Conservation (phyloP, 1,140 invertebrate species). For the Nebria ingens region DNA sequence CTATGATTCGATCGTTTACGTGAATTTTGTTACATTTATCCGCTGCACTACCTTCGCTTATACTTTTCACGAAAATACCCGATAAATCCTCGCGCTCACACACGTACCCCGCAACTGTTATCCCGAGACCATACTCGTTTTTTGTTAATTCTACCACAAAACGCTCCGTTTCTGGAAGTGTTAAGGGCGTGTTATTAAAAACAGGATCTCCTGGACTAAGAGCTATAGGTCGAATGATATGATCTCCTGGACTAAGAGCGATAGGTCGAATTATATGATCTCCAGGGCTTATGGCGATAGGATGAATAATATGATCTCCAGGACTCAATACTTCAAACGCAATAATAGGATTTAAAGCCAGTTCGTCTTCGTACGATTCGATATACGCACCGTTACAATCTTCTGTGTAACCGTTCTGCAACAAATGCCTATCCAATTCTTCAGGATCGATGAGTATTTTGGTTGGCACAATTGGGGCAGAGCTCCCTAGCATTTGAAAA, state of each 20-base stretch:
- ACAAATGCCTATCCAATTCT: slow-evolving; percentile 65
- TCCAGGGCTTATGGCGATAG: slow-evolving; percentile 15
- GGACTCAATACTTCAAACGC: not conserved
- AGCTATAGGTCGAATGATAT: too few relatives aligned
- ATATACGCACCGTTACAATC: slow-evolving; percentile 18
- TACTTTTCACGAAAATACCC: slow-evolving; percentile 92
- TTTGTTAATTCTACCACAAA: slow-evolving; percentile 50
- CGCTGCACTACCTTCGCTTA: slow-evolving; percentile 84
- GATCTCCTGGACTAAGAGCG: slow-evolving; percentile 12
- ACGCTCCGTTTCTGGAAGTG: slow-evolving; percentile 38
- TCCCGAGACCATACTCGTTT: slow-evolving; percentile 55
- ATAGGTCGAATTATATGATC: too few relatives aligned
- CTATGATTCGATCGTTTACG: slow-evolving; percentile 86
- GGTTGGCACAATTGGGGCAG: slow-evolving; percentile 69
- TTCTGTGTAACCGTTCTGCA: slow-evolving; percentile 51
- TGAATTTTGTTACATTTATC: slow-evolving; percentile 76
- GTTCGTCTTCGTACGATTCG: slow-evolving; percentile 15
- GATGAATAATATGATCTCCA: too few relatives aligned
- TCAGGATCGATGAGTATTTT: slow-evolving; percentile 72
- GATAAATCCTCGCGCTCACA: slow-evolving; percentile 78
- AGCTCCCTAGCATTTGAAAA: slow-evolving; percentile 47
- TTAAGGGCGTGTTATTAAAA: too few relatives aligned
- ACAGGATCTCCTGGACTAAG: slow-evolving; percentile 19
- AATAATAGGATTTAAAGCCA: slow-evolving; percentile 11
- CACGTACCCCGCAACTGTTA: slow-evolving; percentile 56